Conservation (phyloP, 2,888 invertebrate species). For the Drosophila multiciliata region DNA sequence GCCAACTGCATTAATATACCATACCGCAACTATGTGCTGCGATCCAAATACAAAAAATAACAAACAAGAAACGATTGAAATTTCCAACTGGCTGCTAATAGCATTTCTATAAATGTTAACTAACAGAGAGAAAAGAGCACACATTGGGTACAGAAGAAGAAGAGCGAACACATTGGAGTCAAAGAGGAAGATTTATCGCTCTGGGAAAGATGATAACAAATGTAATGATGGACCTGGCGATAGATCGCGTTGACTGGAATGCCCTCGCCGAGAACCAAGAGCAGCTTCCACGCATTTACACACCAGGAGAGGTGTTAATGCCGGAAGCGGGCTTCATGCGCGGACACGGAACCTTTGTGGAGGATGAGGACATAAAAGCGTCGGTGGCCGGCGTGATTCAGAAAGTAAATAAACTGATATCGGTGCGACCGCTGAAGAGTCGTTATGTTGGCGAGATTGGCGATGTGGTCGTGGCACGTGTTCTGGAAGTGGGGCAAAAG, state of each 20-base stretch:
- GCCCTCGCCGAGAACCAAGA: slow-evolving; percentile 84
- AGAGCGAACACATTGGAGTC: slow-evolving; percentile 14
- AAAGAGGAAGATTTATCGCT: neutral
- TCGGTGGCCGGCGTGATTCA: slow-evolving; percentile 98
- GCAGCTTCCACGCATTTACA: slow-evolving; percentile 89
- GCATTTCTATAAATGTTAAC: slow-evolving; percentile 10
- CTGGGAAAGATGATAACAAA: slow-evolving; percentile 80
- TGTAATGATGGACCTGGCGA: slow-evolving; percentile 88
- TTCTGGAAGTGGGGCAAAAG: slow-evolving; percentile 96
- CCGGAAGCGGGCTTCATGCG: slow-evolving; percentile 89
- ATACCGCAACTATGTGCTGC: neutral
- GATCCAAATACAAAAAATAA: neutral
- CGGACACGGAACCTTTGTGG: slow-evolving; percentile 98
- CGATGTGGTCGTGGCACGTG: slow-evolving; percentile 97
- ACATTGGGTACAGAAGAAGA: slow-evolving; percentile 16
- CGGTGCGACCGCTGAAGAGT: slow-evolving; percentile 95
- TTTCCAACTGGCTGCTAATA: neutral
- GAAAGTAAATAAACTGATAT: slow-evolving; percentile 97
- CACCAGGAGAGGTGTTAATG: slow-evolving; percentile 95
- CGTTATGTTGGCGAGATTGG: slow-evolving; percentile 97
- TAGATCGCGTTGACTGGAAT: slow-evolving; percentile 88
- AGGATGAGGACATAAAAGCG: slow-evolving; percentile 92
- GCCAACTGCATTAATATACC: neutral
- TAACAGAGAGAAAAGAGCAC: slow-evolving; percentile 17
- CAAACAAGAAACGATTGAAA: neutral